Evolutionary conservation across 2,113 vertebrate species (phyloP), one percentile per base, ranked within the genome.

Genomic region (Acrocephalus arundinaceus): DNA sequence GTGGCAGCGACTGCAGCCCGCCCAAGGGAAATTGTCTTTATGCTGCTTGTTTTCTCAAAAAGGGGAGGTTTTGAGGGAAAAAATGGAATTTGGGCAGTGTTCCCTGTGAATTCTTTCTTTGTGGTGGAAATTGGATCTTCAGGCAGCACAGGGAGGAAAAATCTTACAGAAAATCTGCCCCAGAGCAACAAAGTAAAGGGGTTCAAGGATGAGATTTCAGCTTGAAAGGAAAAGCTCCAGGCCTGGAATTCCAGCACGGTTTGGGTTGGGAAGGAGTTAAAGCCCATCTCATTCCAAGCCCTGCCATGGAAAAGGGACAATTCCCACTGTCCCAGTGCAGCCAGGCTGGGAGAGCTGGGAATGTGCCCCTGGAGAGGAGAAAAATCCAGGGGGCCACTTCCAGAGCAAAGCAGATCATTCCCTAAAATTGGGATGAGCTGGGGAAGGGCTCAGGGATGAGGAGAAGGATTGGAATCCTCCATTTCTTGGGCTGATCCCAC

Each of bases 1-100:
- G 51, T 1, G 13, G 41, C 51, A 8, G 12, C 2, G 12, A 4
- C 23, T 57, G 70, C 23, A 2, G 30, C 19, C 6, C 6, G 3
- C 71, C 43, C 61, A 0, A 13, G 51, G 35, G 71, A 20, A 85
- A 30, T 66, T 8, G 15, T 30, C 13, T 49, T 57, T 4, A 6
- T 48, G 70, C 43, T 41, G 41, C 4, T 57, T 15, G 27, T 73
- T 63, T 54, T 37, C 39, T 39, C 49, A 19, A 28, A 19, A 66
- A 57, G 3, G 11, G 7, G 19, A 28, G 2, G 28, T 13, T 85
- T 24, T 11, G 13, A 20, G n/a, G 25, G 0, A 6, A 45, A 21
- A 8, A 27, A 37, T 25, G 5, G 4, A 27, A 33, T 33, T 48
- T 39, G 11, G 28, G n/a, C 17, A 4, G 22, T 8, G n/a, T 19